Percentiles rank a stretch among this genome's conserved stretches.
Conservation (phyloP, 2,888 invertebrate genomes). For the Ptilodon capucinus region DNA sequence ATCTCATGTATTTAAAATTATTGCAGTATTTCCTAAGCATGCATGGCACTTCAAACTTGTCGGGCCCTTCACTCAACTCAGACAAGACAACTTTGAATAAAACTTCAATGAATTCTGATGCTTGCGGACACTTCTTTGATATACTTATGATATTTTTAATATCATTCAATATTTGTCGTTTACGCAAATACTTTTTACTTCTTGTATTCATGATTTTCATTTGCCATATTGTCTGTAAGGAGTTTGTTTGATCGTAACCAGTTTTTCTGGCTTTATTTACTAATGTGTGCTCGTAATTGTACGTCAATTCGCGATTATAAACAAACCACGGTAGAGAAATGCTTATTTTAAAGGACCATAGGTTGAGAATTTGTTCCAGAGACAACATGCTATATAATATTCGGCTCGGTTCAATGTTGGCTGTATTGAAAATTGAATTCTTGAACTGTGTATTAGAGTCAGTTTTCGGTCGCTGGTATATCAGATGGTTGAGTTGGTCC, state of each 20-base stretch:
- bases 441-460: slow-evolving; percentile 19
- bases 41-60: slow-evolving; percentile 14
- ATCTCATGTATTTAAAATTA: slow-evolving; percentile 49
- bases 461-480: slow-evolving; percentile 42
- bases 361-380: slow-evolving; percentile 11
- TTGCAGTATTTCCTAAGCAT: slow-evolving; percentile 32
- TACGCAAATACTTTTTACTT: not conserved
- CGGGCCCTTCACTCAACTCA: slow-evolving; percentile 24
- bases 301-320: slow-evolving; percentile 7
- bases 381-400: slow-evolving; percentile 19
- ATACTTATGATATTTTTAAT: not conserved
- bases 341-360: slow-evolving; percentile 14
- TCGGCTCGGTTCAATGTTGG: slow-evolving; percentile 20
- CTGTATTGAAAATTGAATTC: slow-evolving; percentile 50
- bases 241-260: not conserved
- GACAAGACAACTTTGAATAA: not conserved
- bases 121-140: not conserved
- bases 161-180: too few relatives aligned
- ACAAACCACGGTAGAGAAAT: slow-evolving; percentile 12
- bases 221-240: not conserved
- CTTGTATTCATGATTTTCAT: not conserved
- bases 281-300: slow-evolving; percentile 15
- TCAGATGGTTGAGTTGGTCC: slow-evolving; percentile 45
- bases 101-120: not conserved
- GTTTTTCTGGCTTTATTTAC: slow-evolving; percentile 17